phyloP scores from a whole-genome alignment of 1,140 invertebrate species.

The Pseudomyrmex pallidus region DNA sequence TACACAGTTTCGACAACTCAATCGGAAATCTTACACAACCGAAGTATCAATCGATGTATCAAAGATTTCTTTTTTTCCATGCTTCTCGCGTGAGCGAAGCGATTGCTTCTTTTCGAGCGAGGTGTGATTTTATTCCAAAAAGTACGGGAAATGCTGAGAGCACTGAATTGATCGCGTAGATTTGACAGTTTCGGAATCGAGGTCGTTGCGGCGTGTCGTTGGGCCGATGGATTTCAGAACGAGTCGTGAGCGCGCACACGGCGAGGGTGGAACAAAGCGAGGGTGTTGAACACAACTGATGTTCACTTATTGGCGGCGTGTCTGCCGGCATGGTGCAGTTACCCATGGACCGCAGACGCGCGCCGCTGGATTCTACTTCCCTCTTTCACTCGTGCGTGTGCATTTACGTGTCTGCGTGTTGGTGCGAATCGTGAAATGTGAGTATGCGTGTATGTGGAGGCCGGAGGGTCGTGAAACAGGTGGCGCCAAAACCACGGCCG shows the following conservation, averaged over 20 bases:
- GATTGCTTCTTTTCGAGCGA: not conserved
- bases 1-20: no score
- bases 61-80: not conserved
- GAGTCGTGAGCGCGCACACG: slow-evolving; percentile 60
- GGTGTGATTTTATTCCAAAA: slow-evolving; percentile 14
- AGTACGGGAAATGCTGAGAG: not conserved
- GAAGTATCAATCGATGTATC: not conserved
- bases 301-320: slow-evolving; percentile 85
- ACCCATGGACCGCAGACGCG: slow-evolving; percentile 74
- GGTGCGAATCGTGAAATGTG: slow-evolving; percentile 53
- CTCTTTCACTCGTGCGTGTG: slow-evolving; percentile 50
- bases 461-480: slow-evolving; percentile 82
- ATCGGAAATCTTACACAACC: no score
- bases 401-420: not conserved
- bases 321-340: slow-evolving; percentile 84
- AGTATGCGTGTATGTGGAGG: slow-evolving; percentile 27
- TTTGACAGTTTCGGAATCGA: slow-evolving; percentile 47
- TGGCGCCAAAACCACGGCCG: slow-evolving; percentile 82
- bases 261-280: slow-evolving; percentile 77
- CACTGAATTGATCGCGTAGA: slow-evolving; percentile 45
- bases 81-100: not conserved
- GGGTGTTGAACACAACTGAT: slow-evolving; percentile 83
- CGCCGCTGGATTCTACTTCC: slow-evolving; percentile 60
- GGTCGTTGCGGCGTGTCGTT: slow-evolving; percentile 52
- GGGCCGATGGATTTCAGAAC: slow-evolving; percentile 67